These are phyloP conservation scores for Vannuccia rotundouncinata DNA, from an alignment of 2,888 invertebrate species.

Conservation along the genomic window DNA sequence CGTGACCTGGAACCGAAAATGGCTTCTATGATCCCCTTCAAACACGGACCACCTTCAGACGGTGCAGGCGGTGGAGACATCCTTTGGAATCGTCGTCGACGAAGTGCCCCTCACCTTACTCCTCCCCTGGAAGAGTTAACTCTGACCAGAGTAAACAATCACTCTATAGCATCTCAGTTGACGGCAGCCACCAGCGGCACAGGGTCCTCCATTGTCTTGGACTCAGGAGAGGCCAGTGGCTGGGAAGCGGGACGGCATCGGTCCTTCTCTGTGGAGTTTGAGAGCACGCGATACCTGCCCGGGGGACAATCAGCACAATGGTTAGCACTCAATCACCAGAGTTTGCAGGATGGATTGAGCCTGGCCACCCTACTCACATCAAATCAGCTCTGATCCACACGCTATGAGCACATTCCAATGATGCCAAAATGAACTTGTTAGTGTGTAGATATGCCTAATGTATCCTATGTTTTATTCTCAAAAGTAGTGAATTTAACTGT, in stretches of 20 bases:
- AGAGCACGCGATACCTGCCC: not conserved
- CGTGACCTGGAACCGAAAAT: too few relatives aligned
- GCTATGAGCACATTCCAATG: too few relatives aligned
- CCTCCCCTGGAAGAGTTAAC: not conserved
- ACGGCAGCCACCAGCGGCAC: not conserved
- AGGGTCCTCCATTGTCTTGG: slow-evolving; percentile 18
- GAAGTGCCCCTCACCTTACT: not conserved
- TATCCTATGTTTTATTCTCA: too few relatives aligned
- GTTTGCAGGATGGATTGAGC: too few relatives aligned
- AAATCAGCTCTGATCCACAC: too few relatives aligned
- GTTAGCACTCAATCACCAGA: not conserved
- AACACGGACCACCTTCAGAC: too few relatives aligned
- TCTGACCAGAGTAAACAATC: not conserved
- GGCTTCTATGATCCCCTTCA: too few relatives aligned
- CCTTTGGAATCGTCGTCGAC: not conserved
- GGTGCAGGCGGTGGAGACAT: not conserved
- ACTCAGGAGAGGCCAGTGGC: not conserved
- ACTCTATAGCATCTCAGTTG: not conserved
- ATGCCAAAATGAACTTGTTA: too few relatives aligned
- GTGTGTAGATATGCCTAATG: too few relatives aligned
- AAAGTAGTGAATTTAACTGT: too few relatives aligned
- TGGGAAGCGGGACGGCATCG: not conserved
- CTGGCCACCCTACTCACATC: too few relatives aligned
- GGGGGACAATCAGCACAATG: not conserved
- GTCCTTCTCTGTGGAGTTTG: not conserved